Base-by-base conservation (phyloP, 2,888 invertebrate genomes). In the Parasteatoda lunata region DNA sequence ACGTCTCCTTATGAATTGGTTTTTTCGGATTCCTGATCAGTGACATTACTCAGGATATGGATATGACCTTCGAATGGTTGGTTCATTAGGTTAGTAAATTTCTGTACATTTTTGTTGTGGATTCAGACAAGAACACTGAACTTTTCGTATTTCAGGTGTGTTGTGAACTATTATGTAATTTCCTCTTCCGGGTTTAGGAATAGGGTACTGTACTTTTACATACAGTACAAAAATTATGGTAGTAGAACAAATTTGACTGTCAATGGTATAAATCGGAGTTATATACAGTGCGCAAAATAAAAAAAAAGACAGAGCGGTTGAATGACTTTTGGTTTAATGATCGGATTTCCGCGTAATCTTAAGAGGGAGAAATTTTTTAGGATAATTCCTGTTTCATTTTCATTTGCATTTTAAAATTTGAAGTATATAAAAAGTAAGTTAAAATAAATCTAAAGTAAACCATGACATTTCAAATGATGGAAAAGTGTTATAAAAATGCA, bases 11-110 rank as follows among this genome's bases (percentile, higher is more conserved):
- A 54, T 70, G 71, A 59, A 59, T 66, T 59, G 73, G 51, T 75
- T 71, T 76, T n/a, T 59, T 65, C 68, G 72, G 76, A 72, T 80
- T 80, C 76, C 65, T 77, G 77, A n/a, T 54, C 77, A 70, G 15
- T 45, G 51, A 66, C 72, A 77, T 71, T 77, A 49, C 77, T 76
- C 85, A 86, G 85, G 85, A 86, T 86, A 86, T 80, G 65, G 77
- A 86, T 86, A 80, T 80, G 85, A 77, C 85, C 85, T 86, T 86
- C 79, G 47, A 30, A 15, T 51, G 65, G 71, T 77, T 79, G 85
- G 85, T 86, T 86, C 85, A 86, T 86, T 86, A 86, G 85, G 85
- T 86, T 80, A 86, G 80, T 59, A 71, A 80, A 76, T 71, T 30
- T 30, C 30, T 30, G 30, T 30, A 59, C 71, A 86, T 86, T 78